Conservation (phyloP, 2,888 invertebrate genomes). For the Drosophila incognita region DNA sequence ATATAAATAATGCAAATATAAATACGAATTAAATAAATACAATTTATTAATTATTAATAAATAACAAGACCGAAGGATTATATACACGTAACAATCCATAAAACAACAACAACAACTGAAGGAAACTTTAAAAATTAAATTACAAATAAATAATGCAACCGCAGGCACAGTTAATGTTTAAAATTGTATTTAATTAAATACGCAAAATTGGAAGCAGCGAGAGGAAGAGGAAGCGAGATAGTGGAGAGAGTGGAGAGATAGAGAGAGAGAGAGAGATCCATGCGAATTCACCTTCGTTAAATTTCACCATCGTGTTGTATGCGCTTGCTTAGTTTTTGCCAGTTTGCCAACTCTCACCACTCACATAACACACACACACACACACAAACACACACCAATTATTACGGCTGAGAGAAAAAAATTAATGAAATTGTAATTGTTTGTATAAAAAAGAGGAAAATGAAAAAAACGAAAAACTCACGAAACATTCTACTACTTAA, state of each 20-base stretch:
- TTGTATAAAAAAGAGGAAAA: conserved; percentile 48
- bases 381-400: conserved; percentile 25
- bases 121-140: conserved; percentile 15
- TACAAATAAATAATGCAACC: conserved; percentile 13
- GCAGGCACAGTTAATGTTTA: conserved; percentile 46
- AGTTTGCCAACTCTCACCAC: conserved; percentile 29
- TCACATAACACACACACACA: conserved; percentile 29
- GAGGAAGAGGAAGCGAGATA: not conserved
- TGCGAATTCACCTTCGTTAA: conserved; percentile 7
- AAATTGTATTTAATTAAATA: conserved; percentile 28
- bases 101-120: conserved; percentile 17
- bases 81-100: conserved; percentile 15
- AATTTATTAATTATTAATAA: conserved; percentile 58
- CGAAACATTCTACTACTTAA: conserved; percentile 67
- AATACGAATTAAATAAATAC: conserved; percentile 61
- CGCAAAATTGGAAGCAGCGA: conserved; percentile 17
- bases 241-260: not conserved
- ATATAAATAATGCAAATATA: conserved; percentile 35
- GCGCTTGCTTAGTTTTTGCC: conserved; percentile 11
- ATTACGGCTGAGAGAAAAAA: conserved; percentile 30
- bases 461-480: conserved; percentile 34
- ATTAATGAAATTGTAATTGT: conserved; percentile 49
- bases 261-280: not conserved
- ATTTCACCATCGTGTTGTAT: not conserved
- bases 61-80: conserved; percentile 16